A percentile compares a stretch with the other conserved stretches of the same genome.
These are phyloP conservation scores for Neosilurus mollespiculum DNA, from an alignment of 2,797 vertebrate genomes.

Conservation along the genomic window DNA sequence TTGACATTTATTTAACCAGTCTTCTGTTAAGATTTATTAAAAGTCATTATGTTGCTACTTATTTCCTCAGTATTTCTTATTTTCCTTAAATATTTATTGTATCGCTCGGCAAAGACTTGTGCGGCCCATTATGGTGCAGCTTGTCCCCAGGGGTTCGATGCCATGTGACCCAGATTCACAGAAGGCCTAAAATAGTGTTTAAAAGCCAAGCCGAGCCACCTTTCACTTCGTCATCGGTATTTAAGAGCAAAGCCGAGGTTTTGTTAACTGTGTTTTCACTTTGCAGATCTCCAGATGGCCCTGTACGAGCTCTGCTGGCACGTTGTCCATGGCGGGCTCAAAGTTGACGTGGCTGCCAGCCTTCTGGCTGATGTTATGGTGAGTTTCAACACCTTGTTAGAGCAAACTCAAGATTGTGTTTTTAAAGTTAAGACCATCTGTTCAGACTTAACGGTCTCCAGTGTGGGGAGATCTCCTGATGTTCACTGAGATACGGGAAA, in stretches of 20 bases:
- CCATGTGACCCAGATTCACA: neutral
- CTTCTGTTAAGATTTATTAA: neutral
- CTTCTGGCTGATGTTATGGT: constrained; percentile 93
- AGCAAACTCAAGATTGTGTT: neutral
- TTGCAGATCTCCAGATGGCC: constrained; percentile 86
- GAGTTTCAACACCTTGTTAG: constrained; percentile 53
- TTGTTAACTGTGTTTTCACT: constrained; percentile 1
- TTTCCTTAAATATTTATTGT: neutral
- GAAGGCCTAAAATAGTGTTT: neutral
- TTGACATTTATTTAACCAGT: neutral
- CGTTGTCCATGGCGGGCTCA: constrained; percentile 90
- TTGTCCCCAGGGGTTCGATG: neutral
- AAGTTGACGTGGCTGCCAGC: constrained; percentile 87
- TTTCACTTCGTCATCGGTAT: neutral
- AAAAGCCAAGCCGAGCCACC: neutral
- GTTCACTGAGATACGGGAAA: neutral
- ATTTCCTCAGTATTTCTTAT: too few species aligned
- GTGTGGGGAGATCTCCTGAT: neutral
- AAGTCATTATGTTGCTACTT: neutral
- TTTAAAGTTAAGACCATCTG: constrained; percentile 9
- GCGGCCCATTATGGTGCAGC: neutral
- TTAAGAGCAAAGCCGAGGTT: neutral
- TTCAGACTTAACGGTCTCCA: neutral
- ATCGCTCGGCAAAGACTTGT: neutral
- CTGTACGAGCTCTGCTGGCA: constrained; percentile 94